Percentiles rank a stretch among this genome's conserved stretches.
phyloP scores from a whole-genome alignment of 2,113 vertebrate genomes.

The Amblyornis subalaris region DNA sequence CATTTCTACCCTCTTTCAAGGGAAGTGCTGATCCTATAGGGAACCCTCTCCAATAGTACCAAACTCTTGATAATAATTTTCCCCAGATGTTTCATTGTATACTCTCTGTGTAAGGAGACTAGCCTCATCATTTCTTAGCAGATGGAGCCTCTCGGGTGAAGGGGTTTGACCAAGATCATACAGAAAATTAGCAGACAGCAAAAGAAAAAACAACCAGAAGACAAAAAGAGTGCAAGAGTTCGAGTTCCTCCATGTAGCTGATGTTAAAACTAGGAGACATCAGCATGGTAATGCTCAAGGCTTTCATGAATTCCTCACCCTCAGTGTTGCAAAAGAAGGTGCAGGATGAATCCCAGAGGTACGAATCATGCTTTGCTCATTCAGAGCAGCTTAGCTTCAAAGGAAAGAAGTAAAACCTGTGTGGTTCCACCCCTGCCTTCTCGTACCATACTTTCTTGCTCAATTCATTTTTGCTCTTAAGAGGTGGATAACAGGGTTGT shows the following conservation, averaged over 20 bases:
- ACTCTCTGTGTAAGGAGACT: background rate
- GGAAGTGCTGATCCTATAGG: background rate
- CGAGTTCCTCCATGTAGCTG: background rate
- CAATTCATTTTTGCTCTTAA: background rate
- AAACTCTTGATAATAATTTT: background rate
- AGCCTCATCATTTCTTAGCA: background rate
- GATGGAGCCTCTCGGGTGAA: background rate
- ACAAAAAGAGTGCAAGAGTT: background rate
- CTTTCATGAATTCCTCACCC: background rate
- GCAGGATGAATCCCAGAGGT: background rate
- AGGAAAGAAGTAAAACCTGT: background rate
- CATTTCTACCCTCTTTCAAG: background rate
- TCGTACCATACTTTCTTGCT: background rate
- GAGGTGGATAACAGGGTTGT: background rate
- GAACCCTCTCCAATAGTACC: background rate
- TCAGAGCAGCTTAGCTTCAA: constrained; percentile 20
- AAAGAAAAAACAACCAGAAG: background rate
- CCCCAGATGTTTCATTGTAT: background rate
- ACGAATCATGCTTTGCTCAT: background rate
- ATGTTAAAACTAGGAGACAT: background rate
- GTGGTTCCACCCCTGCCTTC: background rate
- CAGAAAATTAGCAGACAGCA: background rate
- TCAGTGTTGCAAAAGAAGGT: background rate
- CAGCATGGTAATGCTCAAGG: background rate
- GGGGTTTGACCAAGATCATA: background rate